phyloP scores from a whole-genome alignment of 1,140 invertebrate species.

The Battus philenor region DNA sequence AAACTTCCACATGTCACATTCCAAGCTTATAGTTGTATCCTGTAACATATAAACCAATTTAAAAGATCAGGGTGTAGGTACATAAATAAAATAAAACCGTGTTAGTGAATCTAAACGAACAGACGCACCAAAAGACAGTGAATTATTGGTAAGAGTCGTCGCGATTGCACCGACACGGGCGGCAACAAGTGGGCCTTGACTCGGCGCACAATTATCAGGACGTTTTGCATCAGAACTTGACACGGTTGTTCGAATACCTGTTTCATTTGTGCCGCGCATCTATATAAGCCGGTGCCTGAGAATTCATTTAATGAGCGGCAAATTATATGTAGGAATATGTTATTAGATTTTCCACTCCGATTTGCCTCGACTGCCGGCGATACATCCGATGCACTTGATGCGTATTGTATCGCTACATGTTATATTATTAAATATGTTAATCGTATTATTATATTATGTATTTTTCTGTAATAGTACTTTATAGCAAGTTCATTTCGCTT shows the following conservation, averaged over 20 bases:
- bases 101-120: too few species aligned
- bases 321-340: slow-evolving; percentile 45
- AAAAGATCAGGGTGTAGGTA: neutral
- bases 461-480: too few species aligned
- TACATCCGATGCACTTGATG: too few species aligned
- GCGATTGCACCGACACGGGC: slow-evolving; percentile 24
- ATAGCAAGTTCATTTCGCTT: too few species aligned
- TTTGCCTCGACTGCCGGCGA: slow-evolving; percentile 1
- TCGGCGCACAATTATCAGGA: slow-evolving; percentile 61
- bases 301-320: slow-evolving; percentile 52
- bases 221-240: slow-evolving; percentile 62
- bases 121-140: neutral
- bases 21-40: neutral
- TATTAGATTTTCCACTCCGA: slow-evolving; percentile 47
- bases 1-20: neutral
- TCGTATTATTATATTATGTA: too few species aligned
- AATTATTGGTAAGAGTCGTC: neutral
- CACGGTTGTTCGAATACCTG: slow-evolving; percentile 36
- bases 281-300: slow-evolving; percentile 32
- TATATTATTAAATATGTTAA: too few species aligned
- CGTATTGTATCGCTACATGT: too few species aligned
- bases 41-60: neutral
- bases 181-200: slow-evolving; percentile 56
- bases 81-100: too few species aligned
- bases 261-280: slow-evolving; percentile 19